Evolutionary conservation across 1,140 invertebrate genomes (phyloP).

Genomic region (Drosophila teissieri): DNA sequence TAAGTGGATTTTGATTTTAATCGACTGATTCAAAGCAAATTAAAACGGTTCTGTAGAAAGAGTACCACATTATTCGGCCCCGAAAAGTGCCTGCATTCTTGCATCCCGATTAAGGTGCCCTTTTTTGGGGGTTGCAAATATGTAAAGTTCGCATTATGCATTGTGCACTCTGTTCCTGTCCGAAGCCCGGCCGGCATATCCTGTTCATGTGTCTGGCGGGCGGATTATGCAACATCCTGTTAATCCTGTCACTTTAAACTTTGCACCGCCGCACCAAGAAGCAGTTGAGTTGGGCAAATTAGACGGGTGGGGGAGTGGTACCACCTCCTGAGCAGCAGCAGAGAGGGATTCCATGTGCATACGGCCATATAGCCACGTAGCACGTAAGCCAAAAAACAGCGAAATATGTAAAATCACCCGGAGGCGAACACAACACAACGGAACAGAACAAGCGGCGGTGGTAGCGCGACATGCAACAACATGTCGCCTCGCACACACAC

Average conservation of each 20-base stretch:
- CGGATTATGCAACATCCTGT: slow-evolving; percentile 84
- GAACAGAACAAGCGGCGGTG: slow-evolving; percentile 23
- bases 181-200: slow-evolving; percentile 49
- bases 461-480: slow-evolving; percentile 74
- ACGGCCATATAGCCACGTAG: slow-evolving; percentile 23
- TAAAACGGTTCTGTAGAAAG: neutral
- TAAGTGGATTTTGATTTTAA: slow-evolving; percentile 13
- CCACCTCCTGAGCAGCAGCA: slow-evolving; percentile 16
- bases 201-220: slow-evolving; percentile 73
- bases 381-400: slow-evolving; percentile 40
- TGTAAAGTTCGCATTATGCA: slow-evolving; percentile 52
- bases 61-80: neutral
- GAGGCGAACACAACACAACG: slow-evolving; percentile 46
- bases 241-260: slow-evolving; percentile 84
- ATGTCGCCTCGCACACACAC: slow-evolving; percentile 51
- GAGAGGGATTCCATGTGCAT: slow-evolving; percentile 16
- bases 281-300: slow-evolving; percentile 66
- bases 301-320: slow-evolving; percentile 29
- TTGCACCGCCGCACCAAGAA: slow-evolving; percentile 50
- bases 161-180: slow-evolving; percentile 44
- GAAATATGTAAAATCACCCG: slow-evolving; percentile 64
- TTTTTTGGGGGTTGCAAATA: slow-evolving; percentile 26
- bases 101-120: neutral
- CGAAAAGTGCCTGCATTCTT: neutral
- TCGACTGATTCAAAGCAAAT: neutral